Base-by-base conservation (phyloP, 2,797 vertebrate species). In the Notolepis coatsorum region DNA sequence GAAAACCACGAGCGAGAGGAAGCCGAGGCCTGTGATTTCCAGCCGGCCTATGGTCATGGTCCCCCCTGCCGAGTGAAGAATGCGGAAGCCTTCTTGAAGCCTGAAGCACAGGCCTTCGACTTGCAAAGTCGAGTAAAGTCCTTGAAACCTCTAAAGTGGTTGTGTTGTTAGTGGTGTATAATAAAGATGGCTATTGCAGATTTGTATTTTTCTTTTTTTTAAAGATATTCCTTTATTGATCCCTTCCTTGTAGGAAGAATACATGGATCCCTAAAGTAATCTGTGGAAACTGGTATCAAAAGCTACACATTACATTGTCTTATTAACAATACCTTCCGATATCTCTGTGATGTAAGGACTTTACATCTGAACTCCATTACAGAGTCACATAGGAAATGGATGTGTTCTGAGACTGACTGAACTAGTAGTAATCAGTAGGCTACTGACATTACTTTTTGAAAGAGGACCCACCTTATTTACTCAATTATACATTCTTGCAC, bases 11-110 rank as follows among this genome's bases (percentile, higher is more conserved):
- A 15, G 0, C 8, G 37, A 0, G 0, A 4, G 2, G 28, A 59
- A 65, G 9, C 49, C 60, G 5, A 82, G 42, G 56, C 12, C 41
- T 23, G 57, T 90, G 54, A 70, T 57, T 42, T 79, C 85, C 45
- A 61, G 54, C 41, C 80, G 81, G 31, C 68, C 64, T 24, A 18
- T 88, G 45, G 42, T 48, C 5, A 65, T 88, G 35, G 2, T 9
- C 0, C 3, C 9, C 0, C 10, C 41, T 45, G n/a, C 57, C 12
- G 2, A 62, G 33, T 45, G 49, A 53, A 61, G 6, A 37, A 45
- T 1, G 10, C 3, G 21, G 2, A 10, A n/a, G n/a, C n/a, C n/a
- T n/a, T n/a, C n/a, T n/a, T n/a, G n/a, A n/a, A n/a, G 7, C 9
- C 3, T 39, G 0, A 0, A 65, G 20, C 31, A 55, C 41, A 55